Base-by-base conservation (phyloP, 2,113 vertebrate genomes). In the Dipodomys spectabilis region DNA sequence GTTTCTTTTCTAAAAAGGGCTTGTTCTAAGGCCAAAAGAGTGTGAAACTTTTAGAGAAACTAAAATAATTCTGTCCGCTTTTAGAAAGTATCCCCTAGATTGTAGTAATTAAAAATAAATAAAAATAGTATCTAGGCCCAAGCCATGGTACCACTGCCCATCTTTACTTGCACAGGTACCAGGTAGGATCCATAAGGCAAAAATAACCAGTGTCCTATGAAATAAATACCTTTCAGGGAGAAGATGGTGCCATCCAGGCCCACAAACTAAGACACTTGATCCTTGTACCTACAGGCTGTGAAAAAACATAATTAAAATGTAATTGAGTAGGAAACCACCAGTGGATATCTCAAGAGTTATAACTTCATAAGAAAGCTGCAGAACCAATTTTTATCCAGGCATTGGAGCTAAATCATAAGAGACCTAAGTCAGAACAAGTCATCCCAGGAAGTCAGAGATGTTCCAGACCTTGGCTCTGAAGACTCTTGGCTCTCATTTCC, bases 1-100 rank as follows among this genome's bases (percentile, higher is more conserved):
- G 69, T 95, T 97, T 94, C 53, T 90, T 1, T 79, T 93, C 68
- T 93, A 91, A 89, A 95, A 97, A 75, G 15, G 60, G 53, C 45
- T 95, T 93, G 30, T 39, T 53, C 74, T 71, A 27, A 95, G 8
- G 5, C 94, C 81, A 2, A 77, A n/a, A 96, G 77, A 78, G 93
- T 28, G 97, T 97, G 60, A 7, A 35, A 60, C 18, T 49, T 89
- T 88, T 79, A 45, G 49, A 72, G 80, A 90, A 81, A 19, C n/a
- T 28, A 88, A 88, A 91, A 90, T 95, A 96, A 49, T 82, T 79
- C 75, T 90, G 60, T 84, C 65, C 45, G 1, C 83, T 94, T 95
- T 91, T 95, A 65, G 3, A 20, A 84, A 82, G 95, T 92, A 91
- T 39, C 74, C 32, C 9, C 12, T 45, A 64, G 64, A n/a, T 30